Base-by-base conservation (phyloP, 2,113 vertebrate genomes). In the Rhadina sibilatrix region DNA sequence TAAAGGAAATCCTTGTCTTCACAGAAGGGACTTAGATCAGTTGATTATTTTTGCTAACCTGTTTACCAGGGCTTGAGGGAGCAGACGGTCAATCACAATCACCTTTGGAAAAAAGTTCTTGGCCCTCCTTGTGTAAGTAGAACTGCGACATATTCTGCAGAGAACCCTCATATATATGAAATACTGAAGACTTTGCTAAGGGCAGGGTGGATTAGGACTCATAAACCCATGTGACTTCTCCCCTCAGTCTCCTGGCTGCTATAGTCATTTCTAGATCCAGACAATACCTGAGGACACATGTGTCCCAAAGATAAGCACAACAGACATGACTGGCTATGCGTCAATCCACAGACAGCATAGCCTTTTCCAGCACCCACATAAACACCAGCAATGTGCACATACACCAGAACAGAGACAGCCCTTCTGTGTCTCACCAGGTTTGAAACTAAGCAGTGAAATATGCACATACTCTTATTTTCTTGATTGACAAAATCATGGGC, bases 221-320 rank as follows among this genome's bases (percentile, higher is more conserved):
- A 5, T 13, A 81, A 57, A 63, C 17, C 5, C 19, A 9, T 30
- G 4, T 60, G 9, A 56, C 5, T 78, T 82, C 40, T 50, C 5
- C 10, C 57, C 35, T 64, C 33, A 6, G 6, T 42, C 40, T 64
- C 8, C 14, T 47, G 59, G 20, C 18, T 79, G 24, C 20, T 52
- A 1, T 23, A 65, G 50, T 31, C 12, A 56, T 61, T 92, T 78
- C 24, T 14, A 74, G 28, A 37, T 91, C 49, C 60, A 78, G 11
- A 19, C 19, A 33, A 21, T 17, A 83, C 9, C 28, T 37, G 42
- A 80, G 25, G 15, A 52, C 4, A 5, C 22, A 8, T 0, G 0
- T 50, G 20, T 30, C 31, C n/a, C 31, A 59, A 74, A 74, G 16
- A 64, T 15, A 44, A 72, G 5, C 16, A 71, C 19, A 68, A 20